A percentile compares a stretch with the other conserved stretches of the same genome.
Conservation (phyloP, 2,113 vertebrate genomes). For the Sterrhoptilus dennistouni region DNA sequence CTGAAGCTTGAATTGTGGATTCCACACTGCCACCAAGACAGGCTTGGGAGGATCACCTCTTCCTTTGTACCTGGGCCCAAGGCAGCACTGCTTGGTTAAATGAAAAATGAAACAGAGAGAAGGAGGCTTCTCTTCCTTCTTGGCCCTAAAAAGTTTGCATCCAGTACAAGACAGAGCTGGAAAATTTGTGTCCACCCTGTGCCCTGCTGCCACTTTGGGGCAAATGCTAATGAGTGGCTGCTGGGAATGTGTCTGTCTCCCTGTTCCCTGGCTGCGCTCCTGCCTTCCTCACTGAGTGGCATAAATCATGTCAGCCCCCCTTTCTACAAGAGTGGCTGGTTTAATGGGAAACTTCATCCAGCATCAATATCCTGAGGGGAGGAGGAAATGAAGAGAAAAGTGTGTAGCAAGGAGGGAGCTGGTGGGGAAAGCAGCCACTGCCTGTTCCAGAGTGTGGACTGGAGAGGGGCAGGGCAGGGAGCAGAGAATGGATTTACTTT, state of each 20-base stretch:
- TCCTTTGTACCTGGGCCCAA: not conserved
- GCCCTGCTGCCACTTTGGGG: not conserved
- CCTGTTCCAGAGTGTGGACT: not conserved
- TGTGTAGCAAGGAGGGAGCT: not conserved
- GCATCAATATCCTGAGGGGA: slow-evolving; percentile 42
- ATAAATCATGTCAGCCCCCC: slow-evolving; percentile 77
- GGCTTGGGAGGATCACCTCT: not conserved
- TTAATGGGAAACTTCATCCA: slow-evolving; percentile 78
- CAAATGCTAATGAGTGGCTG: slow-evolving; percentile 37
- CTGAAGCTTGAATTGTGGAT: not conserved
- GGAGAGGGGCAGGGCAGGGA: not conserved
- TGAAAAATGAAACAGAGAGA: not conserved
- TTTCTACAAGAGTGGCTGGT: slow-evolving; percentile 79
- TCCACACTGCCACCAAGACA: not conserved
- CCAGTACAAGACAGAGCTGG: not conserved
- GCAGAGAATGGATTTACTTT: not conserved
- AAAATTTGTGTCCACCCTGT: not conserved
- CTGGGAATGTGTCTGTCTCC: slow-evolving; percentile 46
- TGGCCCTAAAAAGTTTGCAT: not conserved
- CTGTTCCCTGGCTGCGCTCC: slow-evolving; percentile 49
- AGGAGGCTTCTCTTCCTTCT: not conserved
- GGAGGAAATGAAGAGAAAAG: slow-evolving; percentile 9
- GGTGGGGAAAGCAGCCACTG: not conserved
- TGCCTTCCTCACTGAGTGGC: slow-evolving; percentile 51
- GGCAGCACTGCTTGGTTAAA: not conserved